Percentiles rank a stretch among this genome's conserved stretches.
Evolutionary conservation across 2,888 invertebrate species (phyloP).

Genomic region (Chrysomela aeneicollis): DNA sequence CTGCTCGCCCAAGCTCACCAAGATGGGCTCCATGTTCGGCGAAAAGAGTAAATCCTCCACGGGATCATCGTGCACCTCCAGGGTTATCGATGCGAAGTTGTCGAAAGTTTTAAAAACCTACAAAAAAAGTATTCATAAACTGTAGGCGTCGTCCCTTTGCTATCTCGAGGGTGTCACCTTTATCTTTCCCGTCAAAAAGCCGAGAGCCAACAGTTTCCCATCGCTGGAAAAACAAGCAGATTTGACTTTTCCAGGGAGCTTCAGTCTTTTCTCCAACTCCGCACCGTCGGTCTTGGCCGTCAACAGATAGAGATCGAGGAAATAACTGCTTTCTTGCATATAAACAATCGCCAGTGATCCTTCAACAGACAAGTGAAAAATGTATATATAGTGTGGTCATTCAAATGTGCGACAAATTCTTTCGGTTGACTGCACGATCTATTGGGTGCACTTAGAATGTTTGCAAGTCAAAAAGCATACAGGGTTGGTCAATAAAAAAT

Average conservation of each 20-base stretch:
- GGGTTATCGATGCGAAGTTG: constrained; percentile 21
- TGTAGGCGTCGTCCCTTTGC: neutral
- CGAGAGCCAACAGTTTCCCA: constrained; percentile 69
- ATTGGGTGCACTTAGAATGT: too few species aligned
- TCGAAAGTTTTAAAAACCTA: constrained; percentile 36
- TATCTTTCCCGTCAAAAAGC: constrained; percentile 69
- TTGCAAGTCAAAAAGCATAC: too few species aligned
- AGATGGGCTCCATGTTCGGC: constrained; percentile 62
- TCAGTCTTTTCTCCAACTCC: constrained; percentile 17
- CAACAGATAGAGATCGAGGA: constrained; percentile 30
- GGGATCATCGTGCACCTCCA: constrained; percentile 65
- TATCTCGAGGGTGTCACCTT: constrained; percentile 59
- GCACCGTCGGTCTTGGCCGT: neutral
- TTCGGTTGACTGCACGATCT: too few species aligned
- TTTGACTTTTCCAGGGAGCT: constrained; percentile 40
- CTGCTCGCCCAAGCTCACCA: constrained; percentile 67
- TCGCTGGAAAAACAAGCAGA: constrained; percentile 62
- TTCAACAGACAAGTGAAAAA: neutral
- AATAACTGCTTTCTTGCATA: constrained; percentile 22
- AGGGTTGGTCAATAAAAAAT: too few species aligned
- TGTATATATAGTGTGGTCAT: too few species aligned
- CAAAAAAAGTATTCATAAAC: constrained; percentile 13
- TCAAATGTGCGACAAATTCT: neutral
- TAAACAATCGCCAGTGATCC: constrained; percentile 10
- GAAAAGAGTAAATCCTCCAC: constrained; percentile 67